Conservation (phyloP, 2,113 vertebrate genomes). For the Salvelinus alpinus region DNA sequence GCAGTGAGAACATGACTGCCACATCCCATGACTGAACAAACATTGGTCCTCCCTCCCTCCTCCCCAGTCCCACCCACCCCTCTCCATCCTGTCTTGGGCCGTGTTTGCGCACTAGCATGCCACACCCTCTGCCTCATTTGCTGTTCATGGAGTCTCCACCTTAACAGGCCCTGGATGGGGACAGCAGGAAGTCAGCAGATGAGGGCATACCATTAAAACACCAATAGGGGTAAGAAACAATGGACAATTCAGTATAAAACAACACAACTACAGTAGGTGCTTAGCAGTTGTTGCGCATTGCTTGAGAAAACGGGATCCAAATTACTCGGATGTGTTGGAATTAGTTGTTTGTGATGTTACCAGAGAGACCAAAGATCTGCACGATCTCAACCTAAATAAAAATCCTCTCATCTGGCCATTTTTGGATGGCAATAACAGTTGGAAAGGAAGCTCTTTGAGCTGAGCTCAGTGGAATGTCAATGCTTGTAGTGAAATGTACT, state of each 20-base stretch:
- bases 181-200: conserved; percentile 5
- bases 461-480: not conserved
- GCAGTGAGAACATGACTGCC: conserved; percentile 14
- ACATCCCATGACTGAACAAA: conserved; percentile 42
- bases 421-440: not conserved
- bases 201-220: conserved; percentile 13
- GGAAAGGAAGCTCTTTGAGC: not conserved
- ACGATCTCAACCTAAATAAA: not conserved
- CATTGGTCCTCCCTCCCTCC: conserved; percentile 16
- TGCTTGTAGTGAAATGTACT: conserved; percentile 25
- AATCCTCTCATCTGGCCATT: not conserved
- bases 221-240: conserved; percentile 5
- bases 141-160: conserved; percentile 41
- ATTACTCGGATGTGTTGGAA: not conserved
- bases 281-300: not conserved
- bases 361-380: too few species aligned
- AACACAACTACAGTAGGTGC: not conserved
- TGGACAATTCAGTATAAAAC: conserved; percentile 8
- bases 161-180: not conserved
- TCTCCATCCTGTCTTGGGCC: conserved; percentile 40
- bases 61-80: not conserved
- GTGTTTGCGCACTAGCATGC: conserved; percentile 34
- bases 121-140: conserved; percentile 62
- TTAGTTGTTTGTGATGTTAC: too few species aligned
- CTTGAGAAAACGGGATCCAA: not conserved